A percentile compares a stretch with the other conserved stretches of the same genome.
Conservation (phyloP, 2,888 invertebrate species). For the Heterodera filipjevi region DNA sequence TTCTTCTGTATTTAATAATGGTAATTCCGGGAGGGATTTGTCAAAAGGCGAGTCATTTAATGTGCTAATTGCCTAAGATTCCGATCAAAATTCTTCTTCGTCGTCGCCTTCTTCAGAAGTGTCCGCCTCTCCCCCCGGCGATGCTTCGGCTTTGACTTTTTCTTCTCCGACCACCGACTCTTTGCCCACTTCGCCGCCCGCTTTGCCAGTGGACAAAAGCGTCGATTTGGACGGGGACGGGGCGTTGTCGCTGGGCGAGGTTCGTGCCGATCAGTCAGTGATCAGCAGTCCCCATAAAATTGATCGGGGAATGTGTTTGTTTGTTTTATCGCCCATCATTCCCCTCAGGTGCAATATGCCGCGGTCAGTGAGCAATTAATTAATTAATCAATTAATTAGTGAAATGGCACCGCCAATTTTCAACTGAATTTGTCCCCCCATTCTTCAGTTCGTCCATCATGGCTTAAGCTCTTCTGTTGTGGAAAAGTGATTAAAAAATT, state of each 20-base stretch:
- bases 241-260: constrained; percentile 55
- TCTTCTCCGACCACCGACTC: constrained; percentile 3
- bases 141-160: background rate
- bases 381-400: background rate
- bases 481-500: constrained; percentile 51
- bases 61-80: background rate
- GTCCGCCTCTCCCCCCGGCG: background rate
- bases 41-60: too few relatives aligned
- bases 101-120: background rate
- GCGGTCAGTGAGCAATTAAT: constrained; percentile 58
- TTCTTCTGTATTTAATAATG: background rate
- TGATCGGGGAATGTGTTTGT: background rate
- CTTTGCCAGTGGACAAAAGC: constrained; percentile 50
- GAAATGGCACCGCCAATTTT: background rate
- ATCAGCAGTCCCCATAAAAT: background rate
- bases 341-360: constrained; percentile 50
- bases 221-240: constrained; percentile 62
- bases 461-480: constrained; percentile 48
- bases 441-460: constrained; percentile 31
- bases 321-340: background rate
- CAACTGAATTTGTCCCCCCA: background rate
- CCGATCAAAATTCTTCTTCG: background rate
- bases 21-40: background rate
- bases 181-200: constrained; percentile 8
- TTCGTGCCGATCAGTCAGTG: constrained; percentile 24